Evolutionary conservation across 2,797 vertebrate species (phyloP).

Genomic region (Cheirogaleus major): DNA sequence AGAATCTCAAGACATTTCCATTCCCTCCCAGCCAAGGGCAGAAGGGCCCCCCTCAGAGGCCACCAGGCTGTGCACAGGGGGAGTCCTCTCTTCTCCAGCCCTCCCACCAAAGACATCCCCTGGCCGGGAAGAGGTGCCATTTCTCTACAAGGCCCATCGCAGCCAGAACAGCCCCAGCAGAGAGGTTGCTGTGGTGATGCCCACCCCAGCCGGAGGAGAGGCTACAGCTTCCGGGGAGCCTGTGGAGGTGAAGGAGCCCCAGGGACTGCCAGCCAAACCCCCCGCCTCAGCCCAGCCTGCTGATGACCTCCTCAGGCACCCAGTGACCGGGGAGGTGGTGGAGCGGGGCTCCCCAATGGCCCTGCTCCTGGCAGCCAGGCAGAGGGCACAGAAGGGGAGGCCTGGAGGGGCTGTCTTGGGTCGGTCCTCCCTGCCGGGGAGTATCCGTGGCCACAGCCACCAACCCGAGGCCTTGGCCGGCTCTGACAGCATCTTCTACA

Average conservation of each 20-base stretch:
- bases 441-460: background rate
- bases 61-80: background rate
- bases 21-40: background rate
- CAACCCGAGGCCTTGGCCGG: background rate
- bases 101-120: constrained; percentile 16
- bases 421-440: constrained; percentile 65
- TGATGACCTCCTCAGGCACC: constrained; percentile 80
- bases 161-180: background rate
- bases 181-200: background rate
- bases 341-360: constrained; percentile 88
- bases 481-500: constrained; percentile 79
- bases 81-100: background rate
- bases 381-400: constrained; percentile 84
- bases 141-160: constrained; percentile 62
- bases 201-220: background rate
- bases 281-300: background rate
- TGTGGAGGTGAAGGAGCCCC: background rate
- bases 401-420: background rate
- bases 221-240: background rate
- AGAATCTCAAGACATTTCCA: background rate
- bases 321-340: constrained; percentile 84
- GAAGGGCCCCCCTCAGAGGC: background rate
- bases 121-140: background rate
- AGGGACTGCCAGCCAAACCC: background rate
- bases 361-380: constrained; percentile 86